phyloP scores from a whole-genome alignment of 2,888 invertebrate species.

The Agapetus fuscipes region DNA sequence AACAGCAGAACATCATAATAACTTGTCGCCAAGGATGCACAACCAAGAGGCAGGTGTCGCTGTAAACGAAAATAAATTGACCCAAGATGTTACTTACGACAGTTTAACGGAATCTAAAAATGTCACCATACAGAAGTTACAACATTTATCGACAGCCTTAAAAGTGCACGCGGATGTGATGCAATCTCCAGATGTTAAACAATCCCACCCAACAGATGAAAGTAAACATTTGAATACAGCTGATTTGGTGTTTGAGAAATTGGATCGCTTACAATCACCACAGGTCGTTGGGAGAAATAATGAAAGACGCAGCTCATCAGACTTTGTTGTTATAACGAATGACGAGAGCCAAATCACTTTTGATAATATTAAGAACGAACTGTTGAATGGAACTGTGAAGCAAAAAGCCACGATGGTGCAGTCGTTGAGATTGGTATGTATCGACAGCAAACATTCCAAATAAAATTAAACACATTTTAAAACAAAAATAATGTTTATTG shows the following conservation, averaged over 20 bases:
- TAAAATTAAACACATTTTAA: background rate
- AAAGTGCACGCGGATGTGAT: conserved; percentile 14
- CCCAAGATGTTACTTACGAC: conserved; percentile 1
- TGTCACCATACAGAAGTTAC: conserved; percentile 17
- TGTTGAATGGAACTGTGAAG: conserved; percentile 14
- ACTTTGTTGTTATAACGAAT: too few species aligned
- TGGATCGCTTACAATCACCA: too few species aligned
- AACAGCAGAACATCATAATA: background rate
- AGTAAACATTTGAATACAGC: background rate
- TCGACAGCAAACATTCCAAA: background rate
- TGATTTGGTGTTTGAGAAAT: background rate
- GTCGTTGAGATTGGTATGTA: conserved; percentile 16
- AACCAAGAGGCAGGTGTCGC: background rate
- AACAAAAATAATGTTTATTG: conserved; percentile 8
- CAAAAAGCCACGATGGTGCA: conserved; percentile 17
- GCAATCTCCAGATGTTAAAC: too few species aligned
- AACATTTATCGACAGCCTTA: conserved; percentile 17
- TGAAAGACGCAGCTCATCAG: background rate
- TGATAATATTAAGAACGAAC: conserved; percentile 10
- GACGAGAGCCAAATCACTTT: background rate
- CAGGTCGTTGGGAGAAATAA: too few species aligned
- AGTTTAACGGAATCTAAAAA: conserved; percentile 7
- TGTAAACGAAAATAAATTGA: background rate
- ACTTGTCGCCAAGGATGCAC: background rate
- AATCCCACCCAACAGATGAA: background rate